These are phyloP conservation scores for Lepus oiostolus DNA, from an alignment of 2,797 vertebrate species.

Conservation along the genomic window DNA sequence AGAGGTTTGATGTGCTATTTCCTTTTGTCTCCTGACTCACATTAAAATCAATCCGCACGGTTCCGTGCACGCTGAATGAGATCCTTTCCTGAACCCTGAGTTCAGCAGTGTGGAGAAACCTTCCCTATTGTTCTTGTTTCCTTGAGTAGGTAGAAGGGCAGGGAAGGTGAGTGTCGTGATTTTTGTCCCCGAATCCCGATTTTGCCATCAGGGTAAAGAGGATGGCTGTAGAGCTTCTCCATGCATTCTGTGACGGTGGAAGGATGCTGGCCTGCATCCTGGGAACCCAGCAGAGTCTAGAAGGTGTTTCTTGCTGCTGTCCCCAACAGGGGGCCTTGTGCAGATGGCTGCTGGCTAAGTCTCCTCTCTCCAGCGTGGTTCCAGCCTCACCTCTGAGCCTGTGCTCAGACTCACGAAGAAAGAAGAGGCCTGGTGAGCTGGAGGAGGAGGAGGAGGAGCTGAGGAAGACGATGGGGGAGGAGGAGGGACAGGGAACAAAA, in stretches of 20 bases:
- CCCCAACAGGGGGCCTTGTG: fast-evolving
- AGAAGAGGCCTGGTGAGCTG: too few species aligned
- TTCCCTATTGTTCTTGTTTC: too few species aligned
- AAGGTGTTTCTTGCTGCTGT: neutral
- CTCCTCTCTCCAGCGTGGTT: neutral
- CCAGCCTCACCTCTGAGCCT: neutral
- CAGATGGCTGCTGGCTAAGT: neutral
- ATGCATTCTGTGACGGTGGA: neutral
- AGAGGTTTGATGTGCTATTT: neutral
- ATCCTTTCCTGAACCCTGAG: neutral
- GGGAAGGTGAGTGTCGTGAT: fast-evolving
- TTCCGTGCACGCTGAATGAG: too few species aligned
- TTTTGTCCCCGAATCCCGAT: neutral
- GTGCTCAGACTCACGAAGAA: neutral
- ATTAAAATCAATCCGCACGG: neutral
- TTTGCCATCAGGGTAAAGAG: neutral
- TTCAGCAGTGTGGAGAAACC: neutral
- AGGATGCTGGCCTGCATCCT: neutral
- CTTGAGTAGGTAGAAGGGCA: neutral
- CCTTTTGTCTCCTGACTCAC: neutral
- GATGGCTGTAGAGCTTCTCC: neutral
- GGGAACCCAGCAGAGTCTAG: neutral
- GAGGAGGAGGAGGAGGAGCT: neutral
- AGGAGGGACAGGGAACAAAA: too few species aligned
- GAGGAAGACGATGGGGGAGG: too few species aligned